Percentiles rank a stretch among this genome's conserved stretches.
phyloP scores from a whole-genome alignment of 2,113 vertebrate species.

The Psettodes erumei region DNA sequence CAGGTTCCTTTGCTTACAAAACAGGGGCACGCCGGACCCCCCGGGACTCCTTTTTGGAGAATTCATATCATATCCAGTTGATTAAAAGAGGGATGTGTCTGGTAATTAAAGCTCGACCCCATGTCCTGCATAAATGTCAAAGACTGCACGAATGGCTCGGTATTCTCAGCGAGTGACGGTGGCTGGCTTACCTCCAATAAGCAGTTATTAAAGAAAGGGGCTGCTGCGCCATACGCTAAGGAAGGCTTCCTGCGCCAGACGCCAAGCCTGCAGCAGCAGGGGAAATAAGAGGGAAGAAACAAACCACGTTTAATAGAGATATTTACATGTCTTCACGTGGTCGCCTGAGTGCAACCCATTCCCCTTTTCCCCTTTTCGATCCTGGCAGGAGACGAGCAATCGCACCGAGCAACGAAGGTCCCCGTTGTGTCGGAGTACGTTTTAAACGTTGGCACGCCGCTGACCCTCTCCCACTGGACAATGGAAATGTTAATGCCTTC shows the following conservation, averaged over 20 bases:
- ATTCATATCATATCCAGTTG: too few relatives aligned
- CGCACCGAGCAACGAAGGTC: conserved; percentile 22
- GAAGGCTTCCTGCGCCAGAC: conserved; percentile 14
- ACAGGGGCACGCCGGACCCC: background rate
- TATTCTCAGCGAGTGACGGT: conserved; percentile 29
- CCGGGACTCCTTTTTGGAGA: background rate
- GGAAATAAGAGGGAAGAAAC: background rate
- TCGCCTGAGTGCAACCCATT: conserved; percentile 29
- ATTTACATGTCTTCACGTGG: conserved; percentile 47
- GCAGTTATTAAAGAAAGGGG: conserved; percentile 28
- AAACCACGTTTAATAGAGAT: conserved; percentile 30
- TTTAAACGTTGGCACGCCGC: conserved; percentile 32
- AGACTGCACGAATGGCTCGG: conserved; percentile 17
- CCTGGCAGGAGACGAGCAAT: conserved; percentile 13
- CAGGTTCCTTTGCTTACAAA: conserved; percentile 20
- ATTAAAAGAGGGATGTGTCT: conserved; percentile 39
- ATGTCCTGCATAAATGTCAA: conserved; percentile 61
- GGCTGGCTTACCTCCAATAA: conserved; percentile 12
- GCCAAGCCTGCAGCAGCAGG: conserved; percentile 14
- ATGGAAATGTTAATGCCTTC: background rate
- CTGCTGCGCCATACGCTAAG: conserved; percentile 22
- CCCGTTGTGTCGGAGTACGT: conserved; percentile 19
- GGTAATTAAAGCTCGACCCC: conserved; percentile 60
- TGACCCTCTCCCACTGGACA: background rate
- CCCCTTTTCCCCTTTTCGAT: conserved; percentile 18